Evolutionary conservation across 2,888 invertebrate genomes (phyloP).

Genomic region (Stenotaenia linearis): DNA sequence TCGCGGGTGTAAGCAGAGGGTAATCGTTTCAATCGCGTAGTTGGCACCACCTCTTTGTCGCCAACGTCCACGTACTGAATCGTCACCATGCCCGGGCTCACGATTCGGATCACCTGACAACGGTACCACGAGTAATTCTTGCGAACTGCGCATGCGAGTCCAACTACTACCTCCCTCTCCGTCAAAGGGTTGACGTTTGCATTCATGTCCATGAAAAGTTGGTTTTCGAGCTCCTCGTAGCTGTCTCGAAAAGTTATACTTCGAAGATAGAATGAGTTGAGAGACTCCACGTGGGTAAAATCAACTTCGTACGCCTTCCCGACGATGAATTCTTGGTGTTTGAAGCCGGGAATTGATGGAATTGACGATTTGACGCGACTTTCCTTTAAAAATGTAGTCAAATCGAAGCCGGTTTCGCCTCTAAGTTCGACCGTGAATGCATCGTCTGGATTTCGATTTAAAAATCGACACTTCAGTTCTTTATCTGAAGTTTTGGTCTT

Average conservation of each 20-base stretch:
- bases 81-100: background rate
- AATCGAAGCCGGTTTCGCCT: background rate
- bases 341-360: background rate
- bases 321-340: background rate
- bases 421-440: background rate
- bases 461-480: background rate
- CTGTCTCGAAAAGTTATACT: background rate
- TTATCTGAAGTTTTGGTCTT: background rate
- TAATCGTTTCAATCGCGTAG: background rate
- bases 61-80: conserved; percentile 8
- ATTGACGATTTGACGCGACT: background rate
- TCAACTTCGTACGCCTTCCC: background rate
- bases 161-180: background rate
- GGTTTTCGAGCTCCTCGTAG: background rate
- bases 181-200: background rate
- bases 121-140: background rate
- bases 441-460: background rate
- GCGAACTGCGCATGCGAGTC: background rate
- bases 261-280: background rate
- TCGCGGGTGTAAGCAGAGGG: background rate
- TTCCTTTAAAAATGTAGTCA: background rate
- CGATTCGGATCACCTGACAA: background rate
- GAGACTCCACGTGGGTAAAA: background rate
- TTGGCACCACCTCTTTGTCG: background rate
- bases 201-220: background rate